Conservation (phyloP, 1,140 invertebrate species). For the Neodiprion pinetum region DNA sequence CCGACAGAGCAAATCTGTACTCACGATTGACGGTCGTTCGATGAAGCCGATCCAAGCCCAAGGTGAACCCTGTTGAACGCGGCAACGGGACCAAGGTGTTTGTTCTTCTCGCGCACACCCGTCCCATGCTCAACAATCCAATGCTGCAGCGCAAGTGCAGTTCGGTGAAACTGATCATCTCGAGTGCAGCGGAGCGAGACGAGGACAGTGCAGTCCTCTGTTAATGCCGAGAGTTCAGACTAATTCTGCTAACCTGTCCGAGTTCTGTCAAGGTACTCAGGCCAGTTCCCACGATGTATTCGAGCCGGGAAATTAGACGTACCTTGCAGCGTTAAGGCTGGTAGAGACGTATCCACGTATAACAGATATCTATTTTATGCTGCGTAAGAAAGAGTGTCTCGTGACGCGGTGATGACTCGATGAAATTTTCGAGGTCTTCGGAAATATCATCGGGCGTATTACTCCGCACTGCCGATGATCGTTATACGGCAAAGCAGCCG, state of each 20-base stretch:
- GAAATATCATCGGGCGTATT: too few species aligned
- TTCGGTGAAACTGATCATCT: slow-evolving; percentile 7
- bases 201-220: slow-evolving; percentile 26
- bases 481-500: too few species aligned
- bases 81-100: not conserved
- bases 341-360: not conserved
- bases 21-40: too few species aligned
- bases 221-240: slow-evolving; percentile 30
- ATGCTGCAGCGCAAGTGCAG: not conserved
- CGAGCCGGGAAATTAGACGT: slow-evolving; percentile 33
- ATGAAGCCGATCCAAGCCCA: too few species aligned
- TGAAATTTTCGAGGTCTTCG: too few species aligned
- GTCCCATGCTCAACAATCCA: not conserved
- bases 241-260: slow-evolving; percentile 34
- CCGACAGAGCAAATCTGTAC: too few species aligned
- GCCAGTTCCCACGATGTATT: slow-evolving; percentile 35
- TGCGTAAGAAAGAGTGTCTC: not conserved
- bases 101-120: not conserved
- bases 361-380: too few species aligned
- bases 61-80: not conserved
- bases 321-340: slow-evolving; percentile 21
- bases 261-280: slow-evolving; percentile 25
- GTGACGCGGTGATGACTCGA: not conserved
- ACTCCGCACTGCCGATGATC: too few species aligned
- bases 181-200: slow-evolving; percentile 27